These are phyloP conservation scores for Drosophila athabasca DNA, from an alignment of 1,140 invertebrate species.

Conservation along the genomic window DNA sequence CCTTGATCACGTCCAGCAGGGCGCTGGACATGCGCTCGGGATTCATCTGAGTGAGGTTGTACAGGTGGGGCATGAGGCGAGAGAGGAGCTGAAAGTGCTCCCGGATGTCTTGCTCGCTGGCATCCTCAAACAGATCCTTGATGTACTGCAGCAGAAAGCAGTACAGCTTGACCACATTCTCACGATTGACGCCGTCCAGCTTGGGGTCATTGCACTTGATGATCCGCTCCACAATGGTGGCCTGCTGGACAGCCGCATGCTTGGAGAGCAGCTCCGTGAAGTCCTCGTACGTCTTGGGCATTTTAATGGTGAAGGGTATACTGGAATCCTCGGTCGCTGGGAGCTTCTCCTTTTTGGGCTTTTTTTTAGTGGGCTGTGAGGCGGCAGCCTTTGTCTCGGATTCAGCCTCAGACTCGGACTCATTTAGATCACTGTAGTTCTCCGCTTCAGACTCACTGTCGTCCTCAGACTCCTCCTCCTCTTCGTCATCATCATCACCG, in stretches of 20 bases:
- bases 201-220: constrained; percentile 94
- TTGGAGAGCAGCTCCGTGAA: constrained; percentile 87
- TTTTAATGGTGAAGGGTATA: constrained; percentile 89
- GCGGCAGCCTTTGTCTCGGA: constrained; percentile 46
- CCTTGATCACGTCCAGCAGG: constrained; percentile 88
- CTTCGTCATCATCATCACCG: constrained; percentile 70
- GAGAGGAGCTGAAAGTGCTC: constrained; percentile 87
- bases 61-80: constrained; percentile 88
- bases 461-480: constrained; percentile 67
- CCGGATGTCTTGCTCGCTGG: constrained; percentile 84
- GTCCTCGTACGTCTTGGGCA: constrained; percentile 88
- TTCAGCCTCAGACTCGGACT: constrained; percentile 72
- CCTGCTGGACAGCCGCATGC: constrained; percentile 88
- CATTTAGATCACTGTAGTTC: constrained; percentile 84
- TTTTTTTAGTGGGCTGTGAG: constrained; percentile 39
- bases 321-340: constrained; percentile 84
- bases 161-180: constrained; percentile 89
- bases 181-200: constrained; percentile 90
- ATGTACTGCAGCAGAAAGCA: constrained; percentile 90
- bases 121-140: constrained; percentile 86
- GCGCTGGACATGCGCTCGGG: constrained; percentile 87
- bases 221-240: constrained; percentile 90
- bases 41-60: constrained; percentile 89
- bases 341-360: constrained; percentile 40
- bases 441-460: constrained; percentile 76